phyloP scores from a whole-genome alignment of 2,888 invertebrate species.

The Drosophila ezoana region DNA sequence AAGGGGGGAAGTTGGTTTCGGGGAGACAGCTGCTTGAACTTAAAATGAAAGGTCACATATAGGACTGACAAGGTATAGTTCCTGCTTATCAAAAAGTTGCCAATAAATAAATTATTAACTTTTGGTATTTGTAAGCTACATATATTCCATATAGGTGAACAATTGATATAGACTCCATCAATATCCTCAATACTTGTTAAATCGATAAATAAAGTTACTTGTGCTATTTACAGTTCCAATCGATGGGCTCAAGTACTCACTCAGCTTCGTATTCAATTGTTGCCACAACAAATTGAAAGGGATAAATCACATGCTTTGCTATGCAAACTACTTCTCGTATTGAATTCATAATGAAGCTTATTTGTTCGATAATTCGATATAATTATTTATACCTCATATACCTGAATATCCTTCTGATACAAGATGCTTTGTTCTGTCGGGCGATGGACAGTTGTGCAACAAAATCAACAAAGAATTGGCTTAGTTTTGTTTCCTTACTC shows the following conservation, averaged over 20 bases:
- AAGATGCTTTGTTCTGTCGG: background rate
- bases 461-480: slow-evolving; percentile 23
- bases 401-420: too few relatives aligned
- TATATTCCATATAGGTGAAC: too few relatives aligned
- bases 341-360: background rate
- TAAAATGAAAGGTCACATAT: slow-evolving; percentile 5
- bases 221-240: too few relatives aligned
- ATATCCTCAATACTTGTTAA: too few relatives aligned
- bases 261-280: background rate
- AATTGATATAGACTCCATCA: too few relatives aligned
- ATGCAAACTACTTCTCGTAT: background rate
- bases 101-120: too few relatives aligned
- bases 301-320: too few relatives aligned
- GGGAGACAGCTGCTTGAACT: slow-evolving; percentile 13
- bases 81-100: background rate
- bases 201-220: too few relatives aligned
- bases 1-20: background rate
- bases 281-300: background rate
- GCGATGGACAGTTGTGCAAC: slow-evolving; percentile 20
- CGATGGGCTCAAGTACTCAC: too few relatives aligned
- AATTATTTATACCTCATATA: background rate
- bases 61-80: background rate
- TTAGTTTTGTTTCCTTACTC: background rate
- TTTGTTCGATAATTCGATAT: background rate
- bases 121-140: too few relatives aligned